Conservation (phyloP, 2,113 vertebrate genomes). For the Microtus pennsylvanicus region DNA sequence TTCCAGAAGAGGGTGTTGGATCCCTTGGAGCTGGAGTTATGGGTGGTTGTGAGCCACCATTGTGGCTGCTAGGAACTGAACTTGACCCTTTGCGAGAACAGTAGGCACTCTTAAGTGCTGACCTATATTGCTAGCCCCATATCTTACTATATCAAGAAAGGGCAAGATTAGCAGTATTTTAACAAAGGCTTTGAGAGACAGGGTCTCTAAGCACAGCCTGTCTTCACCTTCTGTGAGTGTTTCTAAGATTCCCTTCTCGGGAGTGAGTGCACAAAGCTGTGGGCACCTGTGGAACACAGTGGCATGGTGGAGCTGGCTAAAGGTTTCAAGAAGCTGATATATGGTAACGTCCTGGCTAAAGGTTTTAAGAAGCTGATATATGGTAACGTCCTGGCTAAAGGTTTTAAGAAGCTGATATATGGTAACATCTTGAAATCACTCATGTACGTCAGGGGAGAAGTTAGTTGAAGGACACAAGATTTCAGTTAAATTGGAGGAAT, state of each 20-base stretch:
- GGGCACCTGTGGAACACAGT: not conserved
- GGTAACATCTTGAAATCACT: slow-evolving; percentile 31
- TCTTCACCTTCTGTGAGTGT: slow-evolving; percentile 14
- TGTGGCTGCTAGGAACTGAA: not conserved
- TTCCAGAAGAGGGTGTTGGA: not conserved
- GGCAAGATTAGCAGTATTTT: not conserved
- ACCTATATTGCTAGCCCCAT: not conserved
- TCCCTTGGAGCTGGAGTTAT: not conserved
- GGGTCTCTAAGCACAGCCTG: not conserved
- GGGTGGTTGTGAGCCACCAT: not conserved
- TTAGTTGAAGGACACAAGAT: not conserved
- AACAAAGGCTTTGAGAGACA: not conserved
- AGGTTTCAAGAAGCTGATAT: no score
- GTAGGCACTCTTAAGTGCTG: not conserved
- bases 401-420: slow-evolving; percentile 37
- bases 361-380: no score
- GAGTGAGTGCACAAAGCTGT: not conserved
- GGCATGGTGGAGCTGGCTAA: not conserved
- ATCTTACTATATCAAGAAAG: not conserved
- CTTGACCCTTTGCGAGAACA: not conserved
- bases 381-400: no score
- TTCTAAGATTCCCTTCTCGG: slow-evolving; percentile 37
- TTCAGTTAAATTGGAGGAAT: not conserved
- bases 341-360: no score
- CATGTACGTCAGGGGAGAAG: not conserved